Conservation (phyloP, 1,140 invertebrate species). For the Glomeris maerens region DNA sequence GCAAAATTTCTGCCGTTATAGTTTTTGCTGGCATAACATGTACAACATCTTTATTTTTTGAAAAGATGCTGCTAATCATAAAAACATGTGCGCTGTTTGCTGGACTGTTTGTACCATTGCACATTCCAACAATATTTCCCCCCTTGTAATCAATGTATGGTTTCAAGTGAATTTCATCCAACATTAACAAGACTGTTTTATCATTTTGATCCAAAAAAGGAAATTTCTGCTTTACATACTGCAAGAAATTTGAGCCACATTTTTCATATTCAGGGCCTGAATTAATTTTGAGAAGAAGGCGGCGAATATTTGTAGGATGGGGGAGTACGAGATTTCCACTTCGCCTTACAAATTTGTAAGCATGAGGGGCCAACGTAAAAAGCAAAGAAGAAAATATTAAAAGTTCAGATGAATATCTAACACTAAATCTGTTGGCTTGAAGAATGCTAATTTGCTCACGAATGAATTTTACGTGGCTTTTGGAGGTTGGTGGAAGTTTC, state of each 20-base stretch:
- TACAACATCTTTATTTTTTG: slow-evolving; percentile 14
- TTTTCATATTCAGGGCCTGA: not conserved
- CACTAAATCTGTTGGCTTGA: too few relatives aligned
- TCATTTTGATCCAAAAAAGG: not conserved
- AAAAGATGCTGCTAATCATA: slow-evolving; percentile 15
- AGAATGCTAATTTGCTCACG: too few relatives aligned
- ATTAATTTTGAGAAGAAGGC: not conserved
- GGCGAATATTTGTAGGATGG: not conserved
- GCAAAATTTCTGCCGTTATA: slow-evolving; percentile 11
- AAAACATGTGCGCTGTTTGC: slow-evolving; percentile 17
- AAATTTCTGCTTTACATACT: slow-evolving; percentile 2
- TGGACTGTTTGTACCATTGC: slow-evolving; percentile 12
- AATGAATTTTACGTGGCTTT: too few relatives aligned
- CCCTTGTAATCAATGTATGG: slow-evolving; percentile 17
- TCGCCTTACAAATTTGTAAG: not conserved
- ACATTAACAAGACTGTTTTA: slow-evolving; percentile 7
- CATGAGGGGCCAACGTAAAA: too few relatives aligned
- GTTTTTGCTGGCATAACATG: slow-evolving; percentile 16
- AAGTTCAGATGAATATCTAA: too few relatives aligned
- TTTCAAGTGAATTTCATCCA: slow-evolving; percentile 19
- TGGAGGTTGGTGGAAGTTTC: too few relatives aligned
- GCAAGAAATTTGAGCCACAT: not conserved
- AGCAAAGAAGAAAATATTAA: too few relatives aligned
- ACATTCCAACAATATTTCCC: slow-evolving; percentile 14
- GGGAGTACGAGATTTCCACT: not conserved